These are phyloP conservation scores for Periophthalmus modestus DNA, from an alignment of 2,113 vertebrate genomes.

Conservation along the genomic window DNA sequence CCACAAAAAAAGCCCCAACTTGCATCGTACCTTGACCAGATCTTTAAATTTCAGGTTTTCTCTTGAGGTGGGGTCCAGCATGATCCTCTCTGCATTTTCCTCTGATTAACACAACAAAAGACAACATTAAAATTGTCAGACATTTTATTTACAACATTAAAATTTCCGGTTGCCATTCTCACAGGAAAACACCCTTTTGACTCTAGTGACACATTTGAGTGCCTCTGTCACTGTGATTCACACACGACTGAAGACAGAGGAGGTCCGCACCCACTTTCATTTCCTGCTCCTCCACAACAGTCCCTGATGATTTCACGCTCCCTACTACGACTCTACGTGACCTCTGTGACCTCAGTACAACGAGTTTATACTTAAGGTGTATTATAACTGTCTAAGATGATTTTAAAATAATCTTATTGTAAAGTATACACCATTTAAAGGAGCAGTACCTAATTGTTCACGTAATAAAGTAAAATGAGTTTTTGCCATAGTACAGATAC, in stretches of 20 bases:
- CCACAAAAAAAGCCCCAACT: not conserved
- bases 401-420: too few relatives aligned
- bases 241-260: conserved; percentile 14
- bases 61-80: conserved; percentile 91
- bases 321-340: conserved; percentile 4
- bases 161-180: not conserved
- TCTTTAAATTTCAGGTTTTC: conserved; percentile 93
- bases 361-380: too few relatives aligned
- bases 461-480: too few relatives aligned
- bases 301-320: conserved; percentile 17
- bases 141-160: not conserved
- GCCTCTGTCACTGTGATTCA: conserved; percentile 38
- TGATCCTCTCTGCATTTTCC: conserved; percentile 93
- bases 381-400: too few relatives aligned
- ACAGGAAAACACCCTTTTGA: not conserved
- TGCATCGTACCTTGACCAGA: conserved; percentile 86
- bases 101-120: conserved; percentile 73
- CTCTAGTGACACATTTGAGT: conserved; percentile 3
- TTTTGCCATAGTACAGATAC: too few relatives aligned
- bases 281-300: conserved; percentile 50
- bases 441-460: too few relatives aligned
- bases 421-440: too few relatives aligned
- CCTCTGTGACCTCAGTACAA: conserved; percentile 4
- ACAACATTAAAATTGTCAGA: not conserved
- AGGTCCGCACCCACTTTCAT: conserved; percentile 53